Conservation (phyloP, 2,113 vertebrate genomes). For the Pterocles gutturalis region DNA sequence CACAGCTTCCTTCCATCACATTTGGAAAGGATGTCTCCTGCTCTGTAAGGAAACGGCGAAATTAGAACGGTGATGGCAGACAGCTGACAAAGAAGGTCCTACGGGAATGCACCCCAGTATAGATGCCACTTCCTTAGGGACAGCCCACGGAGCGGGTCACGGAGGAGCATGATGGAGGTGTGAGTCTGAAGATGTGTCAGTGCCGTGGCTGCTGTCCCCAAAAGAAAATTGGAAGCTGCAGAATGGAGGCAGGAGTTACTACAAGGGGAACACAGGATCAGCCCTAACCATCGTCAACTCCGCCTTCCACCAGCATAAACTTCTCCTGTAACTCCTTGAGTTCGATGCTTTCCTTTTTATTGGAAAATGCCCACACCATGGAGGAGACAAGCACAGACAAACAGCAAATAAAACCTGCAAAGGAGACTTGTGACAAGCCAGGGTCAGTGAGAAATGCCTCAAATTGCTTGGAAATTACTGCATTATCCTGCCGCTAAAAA, state of each 20-base stretch:
- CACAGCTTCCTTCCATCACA: fast-evolving
- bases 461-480: neutral
- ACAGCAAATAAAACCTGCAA: neutral
- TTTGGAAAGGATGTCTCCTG: neutral
- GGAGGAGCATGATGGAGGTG: fast-evolving
- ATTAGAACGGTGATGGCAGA: neutral
- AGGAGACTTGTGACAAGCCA: neutral
- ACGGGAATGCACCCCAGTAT: fast-evolving
- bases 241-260: neutral
- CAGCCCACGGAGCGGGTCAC: fast-evolving
- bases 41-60: neutral
- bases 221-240: neutral
- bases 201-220: fast-evolving
- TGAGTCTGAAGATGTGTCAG: neutral
- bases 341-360: fast-evolving
- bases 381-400: neutral
- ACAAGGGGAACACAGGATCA: neutral
- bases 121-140: neutral
- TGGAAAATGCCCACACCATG: neutral
- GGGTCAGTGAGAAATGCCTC: neutral
- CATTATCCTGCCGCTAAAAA: neutral
- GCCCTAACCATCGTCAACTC: neutral
- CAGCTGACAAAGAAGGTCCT: neutral
- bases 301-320: neutral
- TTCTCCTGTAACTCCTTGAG: neutral